These are phyloP conservation scores for Leucoraja ocellata DNA, from an alignment of 2,797 vertebrate species.

Conservation along the genomic window DNA sequence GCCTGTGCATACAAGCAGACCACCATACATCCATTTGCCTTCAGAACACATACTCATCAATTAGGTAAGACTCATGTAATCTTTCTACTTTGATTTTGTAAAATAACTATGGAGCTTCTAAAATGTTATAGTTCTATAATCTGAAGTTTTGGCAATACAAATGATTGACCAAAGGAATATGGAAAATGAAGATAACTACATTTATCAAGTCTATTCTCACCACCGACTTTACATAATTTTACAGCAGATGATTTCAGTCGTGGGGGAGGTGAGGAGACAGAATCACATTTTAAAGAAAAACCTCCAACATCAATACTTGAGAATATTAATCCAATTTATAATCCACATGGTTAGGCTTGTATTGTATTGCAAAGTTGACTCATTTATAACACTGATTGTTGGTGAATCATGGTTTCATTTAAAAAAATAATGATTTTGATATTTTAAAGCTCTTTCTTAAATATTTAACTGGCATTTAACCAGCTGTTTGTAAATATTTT, in stretches of 20 bases:
- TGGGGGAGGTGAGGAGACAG: no score
- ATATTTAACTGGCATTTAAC: neutral
- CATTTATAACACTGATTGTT: neutral
- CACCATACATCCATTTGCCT: constrained; percentile 91
- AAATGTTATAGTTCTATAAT: neutral
- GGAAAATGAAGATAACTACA: neutral
- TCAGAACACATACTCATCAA: constrained; percentile 87
- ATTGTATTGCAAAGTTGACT: neutral
- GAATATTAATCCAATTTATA: neutral
- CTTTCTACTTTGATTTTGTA: neutral
- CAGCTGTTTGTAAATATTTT: neutral
- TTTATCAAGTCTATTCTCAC: neutral
- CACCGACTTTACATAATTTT: neutral
- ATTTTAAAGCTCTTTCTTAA: neutral
- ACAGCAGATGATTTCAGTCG: neutral
- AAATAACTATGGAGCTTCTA: neutral
- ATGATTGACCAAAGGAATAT: neutral
- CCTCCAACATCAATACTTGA: neutral
- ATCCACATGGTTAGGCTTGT: neutral
- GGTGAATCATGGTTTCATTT: neutral
- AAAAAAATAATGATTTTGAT: neutral
- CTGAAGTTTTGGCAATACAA: neutral
- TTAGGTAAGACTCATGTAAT: constrained; percentile 67
- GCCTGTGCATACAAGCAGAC: constrained; percentile 77
- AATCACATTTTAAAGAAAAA: neutral